Evolutionary conservation across 2,888 invertebrate species (phyloP).

Genomic region (Hirtodrosophila alboralis): DNA sequence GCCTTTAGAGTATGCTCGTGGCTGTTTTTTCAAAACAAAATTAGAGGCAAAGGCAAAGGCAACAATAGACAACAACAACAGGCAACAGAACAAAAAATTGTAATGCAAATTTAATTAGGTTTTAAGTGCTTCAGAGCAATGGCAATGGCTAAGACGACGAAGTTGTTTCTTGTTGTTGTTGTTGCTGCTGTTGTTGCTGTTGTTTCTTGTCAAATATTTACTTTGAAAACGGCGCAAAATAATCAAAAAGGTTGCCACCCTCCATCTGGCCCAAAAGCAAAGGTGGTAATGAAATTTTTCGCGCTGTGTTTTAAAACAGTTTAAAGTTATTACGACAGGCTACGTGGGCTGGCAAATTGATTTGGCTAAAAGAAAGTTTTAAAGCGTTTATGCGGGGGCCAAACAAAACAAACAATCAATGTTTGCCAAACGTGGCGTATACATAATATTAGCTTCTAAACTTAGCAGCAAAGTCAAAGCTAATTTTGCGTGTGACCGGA

Average conservation of each 20-base stretch:
- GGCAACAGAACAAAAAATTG: slow-evolving; percentile 70
- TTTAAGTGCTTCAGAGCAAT: slow-evolving; percentile 75
- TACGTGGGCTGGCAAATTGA: slow-evolving; percentile 71
- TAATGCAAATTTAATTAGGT: slow-evolving; percentile 80
- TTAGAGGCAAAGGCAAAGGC: slow-evolving; percentile 58
- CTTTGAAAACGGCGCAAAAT: slow-evolving; percentile 73
- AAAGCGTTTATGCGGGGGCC: slow-evolving; percentile 38
- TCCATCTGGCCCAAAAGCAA: slow-evolving; percentile 21
- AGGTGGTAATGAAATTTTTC: slow-evolving; percentile 79
- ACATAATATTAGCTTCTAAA: slow-evolving; percentile 66
- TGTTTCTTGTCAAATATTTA: slow-evolving; percentile 75
- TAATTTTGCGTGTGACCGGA: too few species aligned
- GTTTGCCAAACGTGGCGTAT: slow-evolving; percentile 58
- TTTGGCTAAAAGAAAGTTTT: slow-evolving; percentile 67
- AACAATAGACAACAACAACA: slow-evolving; percentile 34
- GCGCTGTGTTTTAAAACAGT: slow-evolving; percentile 75
- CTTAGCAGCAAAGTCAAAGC: slow-evolving; percentile 60
- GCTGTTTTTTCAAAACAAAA: slow-evolving; percentile 76
- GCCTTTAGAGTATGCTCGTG: slow-evolving; percentile 56
- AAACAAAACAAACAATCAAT: slow-evolving; percentile 45
- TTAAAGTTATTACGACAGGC: slow-evolving; percentile 71
- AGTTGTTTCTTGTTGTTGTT: slow-evolving; percentile 37
- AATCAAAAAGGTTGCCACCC: slow-evolving; percentile 71
- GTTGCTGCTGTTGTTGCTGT: slow-evolving; percentile 24
- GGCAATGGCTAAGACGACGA: slow-evolving; percentile 59